phyloP scores from a whole-genome alignment of 2,888 invertebrate genomes.

The Aquatica leii region DNA sequence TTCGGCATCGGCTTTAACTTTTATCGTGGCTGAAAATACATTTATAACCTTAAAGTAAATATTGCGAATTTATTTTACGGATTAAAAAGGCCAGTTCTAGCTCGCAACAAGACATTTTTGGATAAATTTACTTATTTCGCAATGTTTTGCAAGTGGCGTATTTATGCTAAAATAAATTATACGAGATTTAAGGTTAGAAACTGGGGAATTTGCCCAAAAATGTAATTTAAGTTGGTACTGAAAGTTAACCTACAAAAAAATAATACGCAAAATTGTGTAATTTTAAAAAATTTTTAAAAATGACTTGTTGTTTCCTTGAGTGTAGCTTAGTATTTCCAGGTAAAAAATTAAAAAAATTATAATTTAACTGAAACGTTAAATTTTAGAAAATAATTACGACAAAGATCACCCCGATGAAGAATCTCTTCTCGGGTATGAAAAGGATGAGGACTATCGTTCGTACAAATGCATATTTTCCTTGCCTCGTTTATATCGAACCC shows the following conservation, averaged over 20 bases:
- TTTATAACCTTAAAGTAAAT: not conserved
- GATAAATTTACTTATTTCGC: too few relatives aligned
- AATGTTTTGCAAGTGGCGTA: too few relatives aligned
- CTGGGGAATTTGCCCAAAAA: too few relatives aligned
- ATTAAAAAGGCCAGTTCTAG: not conserved
- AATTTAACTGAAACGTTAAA: not conserved
- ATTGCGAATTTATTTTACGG: not conserved
- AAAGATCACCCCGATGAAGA: not conserved
- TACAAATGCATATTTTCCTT: not conserved
- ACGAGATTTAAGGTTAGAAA: too few relatives aligned
- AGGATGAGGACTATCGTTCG: not conserved
- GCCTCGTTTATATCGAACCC: not conserved
- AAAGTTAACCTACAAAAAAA: too few relatives aligned
- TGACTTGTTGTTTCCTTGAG: conserved; percentile 1
- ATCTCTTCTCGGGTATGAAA: not conserved
- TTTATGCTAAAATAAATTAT: too few relatives aligned
- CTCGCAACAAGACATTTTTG: conserved; percentile 6
- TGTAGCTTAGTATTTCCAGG: conserved; percentile 3
- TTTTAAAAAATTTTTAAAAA: too few relatives aligned
- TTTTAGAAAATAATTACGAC: not conserved
- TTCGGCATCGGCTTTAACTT: too few relatives aligned
- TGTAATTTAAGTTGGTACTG: too few relatives aligned
- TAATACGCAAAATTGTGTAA: too few relatives aligned
- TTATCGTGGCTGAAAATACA: too few relatives aligned
- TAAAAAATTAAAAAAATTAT: not conserved